A percentile compares a stretch with the other conserved stretches of the same genome.
Evolutionary conservation across 2,888 invertebrate genomes (phyloP).

Genomic region (Meloe dianella): DNA sequence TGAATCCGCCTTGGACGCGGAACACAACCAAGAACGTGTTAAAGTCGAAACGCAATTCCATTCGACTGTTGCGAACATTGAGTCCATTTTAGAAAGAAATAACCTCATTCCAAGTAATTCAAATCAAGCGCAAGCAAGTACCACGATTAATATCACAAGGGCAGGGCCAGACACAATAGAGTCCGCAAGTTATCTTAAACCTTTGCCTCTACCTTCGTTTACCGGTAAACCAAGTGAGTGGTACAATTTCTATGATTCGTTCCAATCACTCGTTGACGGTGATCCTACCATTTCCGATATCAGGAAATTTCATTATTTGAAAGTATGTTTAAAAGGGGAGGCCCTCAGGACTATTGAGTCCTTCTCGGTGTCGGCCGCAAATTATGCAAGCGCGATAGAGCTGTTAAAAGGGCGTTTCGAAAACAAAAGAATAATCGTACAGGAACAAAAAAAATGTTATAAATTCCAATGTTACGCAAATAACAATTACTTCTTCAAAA

Average conservation of each 20-base stretch:
- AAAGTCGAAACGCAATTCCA: too few species aligned
- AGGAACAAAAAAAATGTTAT: too few species aligned
- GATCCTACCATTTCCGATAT: slow-evolving; percentile 25
- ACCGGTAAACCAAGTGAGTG: slow-evolving; percentile 8
- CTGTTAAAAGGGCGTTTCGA: slow-evolving; percentile 31
- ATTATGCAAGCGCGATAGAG: slow-evolving; percentile 33
- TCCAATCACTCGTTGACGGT: slow-evolving; percentile 29
- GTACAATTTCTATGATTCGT: slow-evolving; percentile 31
- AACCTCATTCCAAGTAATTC: too few species aligned
- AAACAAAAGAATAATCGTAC: slow-evolving; percentile 32
- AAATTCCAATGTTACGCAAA: too few species aligned
- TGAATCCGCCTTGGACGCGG: too few species aligned
- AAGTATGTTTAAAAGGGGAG: slow-evolving; percentile 29
- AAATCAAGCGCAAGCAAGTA: too few species aligned
- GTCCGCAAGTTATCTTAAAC: not conserved
- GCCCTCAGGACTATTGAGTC: slow-evolving; percentile 32
- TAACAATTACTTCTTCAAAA: too few species aligned
- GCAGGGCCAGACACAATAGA: too few species aligned
- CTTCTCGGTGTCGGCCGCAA: slow-evolving; percentile 29
- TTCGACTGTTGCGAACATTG: too few species aligned
- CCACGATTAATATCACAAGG: too few species aligned
- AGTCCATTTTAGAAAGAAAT: too few species aligned
- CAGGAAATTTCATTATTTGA: slow-evolving; percentile 32
- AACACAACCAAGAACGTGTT: too few species aligned
- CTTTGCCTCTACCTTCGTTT: not conserved